These are phyloP conservation scores for Cygnus atratus DNA, from an alignment of 2,113 vertebrate genomes.

Conservation along the genomic window DNA sequence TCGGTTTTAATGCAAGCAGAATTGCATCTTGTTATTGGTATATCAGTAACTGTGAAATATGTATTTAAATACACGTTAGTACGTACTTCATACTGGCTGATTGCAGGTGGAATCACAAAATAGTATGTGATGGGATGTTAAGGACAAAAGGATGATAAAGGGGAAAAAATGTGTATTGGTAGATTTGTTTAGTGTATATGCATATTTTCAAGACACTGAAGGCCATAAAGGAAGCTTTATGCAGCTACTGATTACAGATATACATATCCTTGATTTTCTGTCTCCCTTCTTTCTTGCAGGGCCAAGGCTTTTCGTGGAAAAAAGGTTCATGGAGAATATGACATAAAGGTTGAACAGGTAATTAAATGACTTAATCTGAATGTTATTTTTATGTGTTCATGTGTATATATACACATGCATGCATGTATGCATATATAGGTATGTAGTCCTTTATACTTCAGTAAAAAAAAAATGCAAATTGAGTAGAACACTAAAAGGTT, in stretches of 20 bases:
- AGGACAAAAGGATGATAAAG: background rate
- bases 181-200: background rate
- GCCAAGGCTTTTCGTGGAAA: conserved; percentile 94
- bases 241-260: background rate
- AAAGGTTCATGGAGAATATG: conserved; percentile 93
- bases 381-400: background rate
- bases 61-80: background rate
- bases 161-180: background rate
- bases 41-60: background rate
- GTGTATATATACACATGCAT: background rate
- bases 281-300: conserved; percentile 76
- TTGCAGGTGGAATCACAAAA: background rate
- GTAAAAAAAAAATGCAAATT: background rate
- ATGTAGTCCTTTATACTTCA: background rate
- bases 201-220: background rate
- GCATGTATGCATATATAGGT: rapidly evolving
- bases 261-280: background rate
- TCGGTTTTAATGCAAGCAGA: background rate
- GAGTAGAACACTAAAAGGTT: background rate
- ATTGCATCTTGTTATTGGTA: background rate
- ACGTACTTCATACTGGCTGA: background rate
- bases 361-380: background rate
- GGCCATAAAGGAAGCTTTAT: background rate
- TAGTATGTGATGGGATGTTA: rapidly evolving
- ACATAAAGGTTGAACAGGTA: conserved; percentile 98